Evolutionary conservation across 2,113 vertebrate genomes (phyloP).

Genomic region (Cavia aperea): DNA sequence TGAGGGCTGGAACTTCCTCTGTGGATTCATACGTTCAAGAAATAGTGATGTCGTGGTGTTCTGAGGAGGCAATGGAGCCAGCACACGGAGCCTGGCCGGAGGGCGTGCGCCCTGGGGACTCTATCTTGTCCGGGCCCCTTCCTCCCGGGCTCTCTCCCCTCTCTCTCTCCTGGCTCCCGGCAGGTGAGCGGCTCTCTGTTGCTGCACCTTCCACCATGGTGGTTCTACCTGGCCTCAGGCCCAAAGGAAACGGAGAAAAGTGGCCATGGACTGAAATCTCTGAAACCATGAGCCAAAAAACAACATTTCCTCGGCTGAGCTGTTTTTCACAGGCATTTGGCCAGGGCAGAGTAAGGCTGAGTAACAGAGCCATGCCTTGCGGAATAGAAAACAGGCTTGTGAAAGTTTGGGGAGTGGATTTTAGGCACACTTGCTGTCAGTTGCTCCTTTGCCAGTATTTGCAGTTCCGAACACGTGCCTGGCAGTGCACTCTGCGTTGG

Average conservation of each 20-base stretch:
- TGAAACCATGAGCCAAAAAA: neutral
- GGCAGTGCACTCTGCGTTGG: neutral
- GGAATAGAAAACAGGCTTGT: neutral
- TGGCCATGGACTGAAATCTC: neutral
- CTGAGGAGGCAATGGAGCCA: neutral
- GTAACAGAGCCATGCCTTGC: neutral
- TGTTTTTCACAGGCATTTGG: neutral
- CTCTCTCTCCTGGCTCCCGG: neutral
- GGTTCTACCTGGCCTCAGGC: neutral
- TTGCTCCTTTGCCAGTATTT: neutral
- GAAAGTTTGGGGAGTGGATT: neutral
- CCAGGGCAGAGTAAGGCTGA: neutral
- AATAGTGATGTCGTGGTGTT: neutral
- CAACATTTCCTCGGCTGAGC: neutral
- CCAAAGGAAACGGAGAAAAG: neutral
- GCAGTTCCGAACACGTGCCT: neutral
- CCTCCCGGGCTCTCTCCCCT: neutral
- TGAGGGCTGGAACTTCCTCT: no score
- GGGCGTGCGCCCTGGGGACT: neutral
- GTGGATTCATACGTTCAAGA: no score
- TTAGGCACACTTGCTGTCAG: neutral
- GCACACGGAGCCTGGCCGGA: neutral
- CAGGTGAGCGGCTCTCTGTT: neutral
- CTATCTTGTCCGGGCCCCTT: neutral
- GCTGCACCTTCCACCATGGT: neutral